Conservation (phyloP, 2,113 vertebrate genomes). For the Procavia capensis region DNA sequence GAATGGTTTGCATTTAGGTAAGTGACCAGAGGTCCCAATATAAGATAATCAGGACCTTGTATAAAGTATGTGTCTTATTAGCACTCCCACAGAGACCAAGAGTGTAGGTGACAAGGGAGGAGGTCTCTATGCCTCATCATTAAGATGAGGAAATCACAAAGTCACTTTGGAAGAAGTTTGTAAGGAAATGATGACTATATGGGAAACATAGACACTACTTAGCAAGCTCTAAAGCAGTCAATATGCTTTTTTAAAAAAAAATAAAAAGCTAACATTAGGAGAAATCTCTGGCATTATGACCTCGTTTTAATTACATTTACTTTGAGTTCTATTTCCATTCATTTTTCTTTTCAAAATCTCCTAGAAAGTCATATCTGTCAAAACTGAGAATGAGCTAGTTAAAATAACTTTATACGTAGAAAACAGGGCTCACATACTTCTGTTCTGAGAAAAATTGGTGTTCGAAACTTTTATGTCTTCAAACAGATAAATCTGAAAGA, state of each 20-base stretch:
- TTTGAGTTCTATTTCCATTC: background rate
- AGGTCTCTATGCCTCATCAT: background rate
- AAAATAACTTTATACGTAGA: background rate
- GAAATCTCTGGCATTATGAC: background rate
- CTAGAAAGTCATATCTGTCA: background rate
- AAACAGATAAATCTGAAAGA: constrained; percentile 7
- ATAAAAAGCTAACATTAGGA: background rate
- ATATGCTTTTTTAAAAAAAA: background rate
- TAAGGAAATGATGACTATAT: background rate
- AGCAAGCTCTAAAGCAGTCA: background rate
- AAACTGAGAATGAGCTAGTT: constrained; percentile 13
- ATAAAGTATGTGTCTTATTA: background rate
- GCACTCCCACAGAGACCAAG: too few relatives aligned
- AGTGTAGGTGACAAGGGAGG: background rate
- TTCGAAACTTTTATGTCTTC: background rate
- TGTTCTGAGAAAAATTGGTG: background rate
- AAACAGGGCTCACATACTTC: background rate
- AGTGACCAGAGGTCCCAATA: background rate
- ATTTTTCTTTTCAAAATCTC: background rate
- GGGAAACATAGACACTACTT: too few relatives aligned
- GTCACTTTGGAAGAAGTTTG: background rate
- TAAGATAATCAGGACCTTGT: background rate
- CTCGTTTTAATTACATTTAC: background rate
- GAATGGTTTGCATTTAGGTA: background rate
- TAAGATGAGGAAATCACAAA: background rate